Evolutionary conservation across 2,797 vertebrate genomes (phyloP).

Genomic region (Vireo griseus): DNA sequence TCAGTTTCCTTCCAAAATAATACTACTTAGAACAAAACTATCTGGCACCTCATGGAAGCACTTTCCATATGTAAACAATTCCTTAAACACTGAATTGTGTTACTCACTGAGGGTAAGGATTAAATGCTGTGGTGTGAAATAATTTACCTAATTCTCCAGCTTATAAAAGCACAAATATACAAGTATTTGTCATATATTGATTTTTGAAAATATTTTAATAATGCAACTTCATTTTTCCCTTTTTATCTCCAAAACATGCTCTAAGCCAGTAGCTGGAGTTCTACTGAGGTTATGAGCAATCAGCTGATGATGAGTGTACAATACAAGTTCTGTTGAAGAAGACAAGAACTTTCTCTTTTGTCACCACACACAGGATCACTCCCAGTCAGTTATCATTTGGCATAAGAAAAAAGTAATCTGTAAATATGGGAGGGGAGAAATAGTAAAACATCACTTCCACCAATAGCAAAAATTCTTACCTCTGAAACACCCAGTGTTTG

Average conservation of each 20-base stretch:
- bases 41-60: background rate
- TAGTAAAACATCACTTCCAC: background rate
- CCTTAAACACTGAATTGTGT: background rate
- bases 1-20: background rate
- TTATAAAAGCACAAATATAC: background rate
- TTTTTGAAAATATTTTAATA: background rate
- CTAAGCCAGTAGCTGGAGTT: background rate
- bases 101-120: background rate
- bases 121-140: background rate
- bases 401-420: background rate
- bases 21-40: background rate
- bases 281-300: background rate
- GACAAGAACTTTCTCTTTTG: background rate
- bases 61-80: background rate
- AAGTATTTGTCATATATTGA: background rate
- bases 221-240: background rate
- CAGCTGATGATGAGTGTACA: background rate
- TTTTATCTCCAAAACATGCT: background rate
- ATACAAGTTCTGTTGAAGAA: background rate
- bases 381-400: background rate
- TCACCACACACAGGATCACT: background rate
- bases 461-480: background rate
- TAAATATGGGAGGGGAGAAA: background rate
- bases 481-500: background rate
- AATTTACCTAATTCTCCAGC: background rate